Evolutionary conservation across 1,140 invertebrate species (phyloP), one percentile per base, ranked within the genome.

Genomic region (Bombus confusus): DNA sequence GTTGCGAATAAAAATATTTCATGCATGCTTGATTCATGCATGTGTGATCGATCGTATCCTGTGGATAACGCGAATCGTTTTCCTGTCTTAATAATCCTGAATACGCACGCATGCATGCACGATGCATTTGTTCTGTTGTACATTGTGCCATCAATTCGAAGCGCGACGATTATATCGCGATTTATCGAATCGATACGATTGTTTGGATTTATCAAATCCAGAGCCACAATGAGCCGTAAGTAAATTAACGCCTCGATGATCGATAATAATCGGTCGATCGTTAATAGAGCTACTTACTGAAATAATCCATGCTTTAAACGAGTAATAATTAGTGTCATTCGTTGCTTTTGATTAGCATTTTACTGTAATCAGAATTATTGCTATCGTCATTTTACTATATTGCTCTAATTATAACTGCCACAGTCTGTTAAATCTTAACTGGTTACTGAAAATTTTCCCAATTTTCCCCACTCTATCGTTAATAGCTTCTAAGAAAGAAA

Each of bases 311-410:
- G 66, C 78, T 80, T 71, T 31, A 5, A 57, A 4, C 22, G 41
- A 80, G 41, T 41, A n/a, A n/a, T 64, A 71, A 52, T 80, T 31
- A 71, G 69, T 3, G 47, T 72, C 43, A 59, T 73, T 62, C 69
- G 37, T 31, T 73, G 69, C 52, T 68, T 52, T 59, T 25, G 2
- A 72, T 72, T 41, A 72, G 47, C n/a, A 72, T 41, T 22, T 18
- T 59, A 34, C 52, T 28, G 25, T 18, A 28, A 41, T 66, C 28
- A 15, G 1, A 41, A n/a, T n/a, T 43, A 41, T 41, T 41, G 10
- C 12, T 10, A 22, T 68, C 1, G 34, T 34, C 18, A 9, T 37
- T 25, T 68, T 34, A 34, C 0, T 34, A 68, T 22, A 37, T 31
- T 25, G 47, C 18, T 37, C 2, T 22, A 37, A 43, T n/a, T 34